Conservation (phyloP, 2,113 vertebrate genomes). For the Poeciliopsis retropinna region DNA sequence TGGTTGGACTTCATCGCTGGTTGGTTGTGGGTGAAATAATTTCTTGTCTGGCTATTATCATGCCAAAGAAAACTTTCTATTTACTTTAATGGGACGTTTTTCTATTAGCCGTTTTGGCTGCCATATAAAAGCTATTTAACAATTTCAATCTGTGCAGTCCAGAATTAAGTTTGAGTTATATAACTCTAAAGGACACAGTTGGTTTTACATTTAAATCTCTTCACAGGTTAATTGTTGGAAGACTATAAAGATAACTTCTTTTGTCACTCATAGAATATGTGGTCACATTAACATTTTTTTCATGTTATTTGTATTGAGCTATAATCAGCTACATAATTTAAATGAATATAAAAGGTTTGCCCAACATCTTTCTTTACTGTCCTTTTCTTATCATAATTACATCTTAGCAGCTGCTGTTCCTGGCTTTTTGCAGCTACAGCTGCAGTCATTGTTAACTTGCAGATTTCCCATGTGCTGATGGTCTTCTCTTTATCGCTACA, state of each 20-base stretch:
- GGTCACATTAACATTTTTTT: not conserved
- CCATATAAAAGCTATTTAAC: no score
- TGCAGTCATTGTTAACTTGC: not conserved
- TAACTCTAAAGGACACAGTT: not conserved
- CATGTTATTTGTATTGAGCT: not conserved
- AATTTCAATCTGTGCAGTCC: no score
- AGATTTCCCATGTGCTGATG: not conserved
- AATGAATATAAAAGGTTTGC: not conserved
- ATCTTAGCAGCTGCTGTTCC: not conserved
- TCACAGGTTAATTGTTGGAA: not conserved
- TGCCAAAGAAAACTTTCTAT: no score
- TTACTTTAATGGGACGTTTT: no score
- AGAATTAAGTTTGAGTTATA: not conserved
- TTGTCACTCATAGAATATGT: not conserved
- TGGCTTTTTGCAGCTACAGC: not conserved
- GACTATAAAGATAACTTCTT: not conserved
- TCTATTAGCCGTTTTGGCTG: no score
- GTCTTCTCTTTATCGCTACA: slow-evolving; percentile 12
- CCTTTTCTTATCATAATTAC: slow-evolving; percentile 10
- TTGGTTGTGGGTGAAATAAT: not conserved
- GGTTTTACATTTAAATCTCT: not conserved
- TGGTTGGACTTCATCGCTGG: not conserved
- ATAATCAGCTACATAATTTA: not conserved
- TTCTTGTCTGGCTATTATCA: not conserved
- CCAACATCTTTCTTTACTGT: slow-evolving; percentile 1